Evolutionary conservation across 2,113 vertebrate species (phyloP).

Genomic region (Andinoacara biseriatus): DNA sequence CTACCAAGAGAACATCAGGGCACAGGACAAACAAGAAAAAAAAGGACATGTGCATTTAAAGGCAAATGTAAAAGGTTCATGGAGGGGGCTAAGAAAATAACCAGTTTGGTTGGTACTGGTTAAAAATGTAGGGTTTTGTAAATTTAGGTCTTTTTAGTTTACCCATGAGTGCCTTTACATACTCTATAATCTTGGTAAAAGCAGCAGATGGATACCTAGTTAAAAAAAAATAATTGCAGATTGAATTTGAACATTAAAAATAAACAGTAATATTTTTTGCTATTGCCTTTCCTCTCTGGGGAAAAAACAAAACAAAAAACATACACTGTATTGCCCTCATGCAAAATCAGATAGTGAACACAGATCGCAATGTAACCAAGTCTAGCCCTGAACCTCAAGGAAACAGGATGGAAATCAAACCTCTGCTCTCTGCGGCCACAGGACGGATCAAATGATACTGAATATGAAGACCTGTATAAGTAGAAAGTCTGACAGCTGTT

Average conservation of each 20-base stretch:
- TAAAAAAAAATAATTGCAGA: not conserved
- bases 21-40: not conserved
- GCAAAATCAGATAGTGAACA: not conserved
- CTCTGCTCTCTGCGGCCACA: not conserved
- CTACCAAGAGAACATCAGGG: not conserved
- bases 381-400: not conserved
- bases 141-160: not conserved
- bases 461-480: constrained; percentile 15
- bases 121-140: not conserved
- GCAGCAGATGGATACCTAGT: not conserved
- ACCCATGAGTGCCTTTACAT: not conserved
- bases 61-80: not conserved
- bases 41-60: not conserved
- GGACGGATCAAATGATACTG: constrained; percentile 33
- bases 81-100: not conserved
- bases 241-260: not conserved
- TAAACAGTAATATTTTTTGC: not conserved
- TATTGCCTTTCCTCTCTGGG: not conserved
- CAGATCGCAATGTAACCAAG: not conserved
- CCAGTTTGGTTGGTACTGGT: no score
- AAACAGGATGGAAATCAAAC: not conserved
- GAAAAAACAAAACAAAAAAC: not conserved
- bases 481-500: constrained; percentile 39
- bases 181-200: not conserved
- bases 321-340: not conserved